These are phyloP conservation scores for Mesocricetus auratus DNA, from an alignment of 2,113 vertebrate species.

Conservation along the genomic window DNA sequence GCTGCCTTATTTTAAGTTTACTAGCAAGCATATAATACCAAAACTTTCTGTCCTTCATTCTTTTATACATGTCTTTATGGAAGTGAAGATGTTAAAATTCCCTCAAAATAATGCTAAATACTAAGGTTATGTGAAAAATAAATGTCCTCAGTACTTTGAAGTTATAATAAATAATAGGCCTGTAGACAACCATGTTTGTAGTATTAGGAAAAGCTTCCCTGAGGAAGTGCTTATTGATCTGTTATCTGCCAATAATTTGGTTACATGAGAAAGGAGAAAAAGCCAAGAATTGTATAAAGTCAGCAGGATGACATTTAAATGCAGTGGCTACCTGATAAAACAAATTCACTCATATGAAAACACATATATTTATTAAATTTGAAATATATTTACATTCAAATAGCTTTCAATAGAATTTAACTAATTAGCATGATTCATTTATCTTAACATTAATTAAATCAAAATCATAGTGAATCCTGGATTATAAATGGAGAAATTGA, in stretches of 20 bases:
- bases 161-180: background rate
- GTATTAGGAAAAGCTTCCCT: background rate
- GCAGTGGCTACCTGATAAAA: background rate
- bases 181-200: background rate
- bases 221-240: background rate
- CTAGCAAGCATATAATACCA: too few relatives aligned
- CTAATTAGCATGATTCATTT: background rate
- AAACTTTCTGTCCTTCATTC: background rate
- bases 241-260: background rate
- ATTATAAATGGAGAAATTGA: background rate
- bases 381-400: slow-evolving; percentile 11
- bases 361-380: background rate
- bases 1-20: background rate
- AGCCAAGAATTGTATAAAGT: accelerated
- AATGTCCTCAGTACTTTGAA: background rate
- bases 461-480: background rate
- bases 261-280: background rate
- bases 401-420: background rate
- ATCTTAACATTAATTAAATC: background rate
- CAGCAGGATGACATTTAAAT: background rate
- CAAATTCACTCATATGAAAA: background rate
- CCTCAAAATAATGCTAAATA: background rate
- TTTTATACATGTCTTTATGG: background rate
- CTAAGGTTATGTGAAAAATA: background rate
- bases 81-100: background rate